phyloP scores from a whole-genome alignment of 2,888 invertebrate species.

The Branchipolynoe longqiensis region DNA sequence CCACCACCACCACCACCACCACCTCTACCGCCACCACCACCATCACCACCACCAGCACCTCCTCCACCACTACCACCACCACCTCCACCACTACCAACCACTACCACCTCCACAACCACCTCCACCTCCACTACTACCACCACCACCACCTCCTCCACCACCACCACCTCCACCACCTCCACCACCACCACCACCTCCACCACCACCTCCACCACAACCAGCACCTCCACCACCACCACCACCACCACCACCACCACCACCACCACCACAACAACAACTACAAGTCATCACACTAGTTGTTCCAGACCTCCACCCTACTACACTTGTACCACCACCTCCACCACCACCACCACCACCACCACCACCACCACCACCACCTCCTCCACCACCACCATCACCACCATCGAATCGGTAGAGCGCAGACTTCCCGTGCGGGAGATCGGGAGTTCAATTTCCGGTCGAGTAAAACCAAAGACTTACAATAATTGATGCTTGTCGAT shows the following conservation, averaged over 20 bases:
- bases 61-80: conserved; percentile 7
- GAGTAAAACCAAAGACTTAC: no score
- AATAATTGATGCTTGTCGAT: no score
- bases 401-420: no score
- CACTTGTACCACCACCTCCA: no score
- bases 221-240: background rate
- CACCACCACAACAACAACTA: background rate
- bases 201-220: background rate
- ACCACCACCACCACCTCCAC: background rate
- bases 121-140: background rate
- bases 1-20: conserved; percentile 15
- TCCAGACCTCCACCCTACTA: background rate
- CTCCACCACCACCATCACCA: background rate
- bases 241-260: background rate
- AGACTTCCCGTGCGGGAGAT: no score
- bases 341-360: background rate
- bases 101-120: background rate
- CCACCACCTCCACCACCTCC: background rate
- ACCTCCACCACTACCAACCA: background rate
- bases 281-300: background rate
- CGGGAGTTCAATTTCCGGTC: no score
- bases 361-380: background rate
- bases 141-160: no score
- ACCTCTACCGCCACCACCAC: background rate
- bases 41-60: conserved; percentile 8